Evolutionary conservation across 2,797 vertebrate species (phyloP), one percentile per base, ranked within the genome.

Genomic region (Dendrocincla tyrannina): DNA sequence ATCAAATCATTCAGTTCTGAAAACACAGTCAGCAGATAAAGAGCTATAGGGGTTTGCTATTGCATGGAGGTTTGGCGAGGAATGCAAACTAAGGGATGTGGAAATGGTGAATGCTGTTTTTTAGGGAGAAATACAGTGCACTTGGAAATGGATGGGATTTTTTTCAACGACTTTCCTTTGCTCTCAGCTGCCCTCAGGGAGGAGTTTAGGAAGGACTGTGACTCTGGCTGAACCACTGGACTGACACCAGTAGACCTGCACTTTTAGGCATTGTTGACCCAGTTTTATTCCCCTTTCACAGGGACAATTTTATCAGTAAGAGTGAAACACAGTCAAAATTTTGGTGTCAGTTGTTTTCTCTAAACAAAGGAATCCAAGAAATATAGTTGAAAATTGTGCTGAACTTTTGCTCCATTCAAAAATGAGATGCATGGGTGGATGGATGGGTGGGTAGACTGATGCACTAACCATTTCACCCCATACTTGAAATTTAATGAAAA

Each of bases 401-500:
- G 76, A 95, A 93, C 64, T 92, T 95, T 44, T 72, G 62, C 20
- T 78, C 10, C 6, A 3, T 44, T 75, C 30, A 76, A 55, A 58
- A 91, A 72, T 12, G 60, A 55, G 64, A 73, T 55, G n/a, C 5
- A 23, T 23, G 37, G 33, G 59, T 49, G n/a, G 23, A 64, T 47
- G 53, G 28, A 53, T 53, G 28, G 67, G 50, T 15, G 78, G 23
- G 9, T 42, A 60, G 46, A 68, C 46, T 84, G 68, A 91, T 89
- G 67, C 42, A 85, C 20, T 86, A 90, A 92, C 47, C 69, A 78
- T 88, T 86, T 96, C 72, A 66, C 41, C 50, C 67, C 1, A 1
- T 58, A 41, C 82, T 90, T 92, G 75, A 86, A 94, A 91, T 85
- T 70, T 95, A 96, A 95, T 91, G 64, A 79, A 94, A 94, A 96